Percentiles rank a stretch among this genome's conserved stretches.
These are phyloP conservation scores for Andinoacara biseriatus DNA, from an alignment of 2,113 vertebrate species.

Conservation along the genomic window DNA sequence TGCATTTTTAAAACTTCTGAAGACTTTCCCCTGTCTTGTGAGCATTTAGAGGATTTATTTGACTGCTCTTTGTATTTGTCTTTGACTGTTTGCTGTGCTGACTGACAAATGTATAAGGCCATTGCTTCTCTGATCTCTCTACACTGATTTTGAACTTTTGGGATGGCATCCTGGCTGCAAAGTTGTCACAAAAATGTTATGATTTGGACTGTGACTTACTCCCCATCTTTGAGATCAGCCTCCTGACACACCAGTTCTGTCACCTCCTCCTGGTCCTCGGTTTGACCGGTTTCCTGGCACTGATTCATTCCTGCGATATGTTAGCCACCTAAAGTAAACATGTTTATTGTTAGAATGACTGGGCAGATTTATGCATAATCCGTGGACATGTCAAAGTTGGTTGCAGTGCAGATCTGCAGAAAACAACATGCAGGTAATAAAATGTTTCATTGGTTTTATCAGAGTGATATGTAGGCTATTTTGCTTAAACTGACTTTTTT, in stretches of 20 bases:
- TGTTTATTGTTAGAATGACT: background rate
- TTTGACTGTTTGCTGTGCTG: background rate
- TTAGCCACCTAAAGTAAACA: background rate
- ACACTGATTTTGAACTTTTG: background rate
- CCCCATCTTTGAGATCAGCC: conserved; percentile 83
- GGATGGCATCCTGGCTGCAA: background rate
- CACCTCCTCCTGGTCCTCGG: conserved; percentile 48
- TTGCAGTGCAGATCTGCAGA: background rate
- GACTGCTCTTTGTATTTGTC: accelerated
- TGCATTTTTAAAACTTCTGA: background rate
- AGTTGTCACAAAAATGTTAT: background rate
- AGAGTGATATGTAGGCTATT: background rate
- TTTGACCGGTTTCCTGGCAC: conserved; percentile 10
- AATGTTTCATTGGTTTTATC: background rate
- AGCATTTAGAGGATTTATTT: too few species aligned
- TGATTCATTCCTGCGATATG: conserved; percentile 13
- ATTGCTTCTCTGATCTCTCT: background rate
- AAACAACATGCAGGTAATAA: background rate
- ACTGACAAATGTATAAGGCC: too few species aligned
- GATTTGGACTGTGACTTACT: conserved; percentile 78
- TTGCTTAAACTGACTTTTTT: background rate
- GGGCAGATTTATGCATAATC: background rate
- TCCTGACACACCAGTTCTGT: conserved; percentile 82
- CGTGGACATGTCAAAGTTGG: background rate
- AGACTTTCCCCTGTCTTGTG: too few species aligned